Evolutionary conservation across 2,797 vertebrate genomes (phyloP).

Genomic region (Crocidura indochinensis): DNA sequence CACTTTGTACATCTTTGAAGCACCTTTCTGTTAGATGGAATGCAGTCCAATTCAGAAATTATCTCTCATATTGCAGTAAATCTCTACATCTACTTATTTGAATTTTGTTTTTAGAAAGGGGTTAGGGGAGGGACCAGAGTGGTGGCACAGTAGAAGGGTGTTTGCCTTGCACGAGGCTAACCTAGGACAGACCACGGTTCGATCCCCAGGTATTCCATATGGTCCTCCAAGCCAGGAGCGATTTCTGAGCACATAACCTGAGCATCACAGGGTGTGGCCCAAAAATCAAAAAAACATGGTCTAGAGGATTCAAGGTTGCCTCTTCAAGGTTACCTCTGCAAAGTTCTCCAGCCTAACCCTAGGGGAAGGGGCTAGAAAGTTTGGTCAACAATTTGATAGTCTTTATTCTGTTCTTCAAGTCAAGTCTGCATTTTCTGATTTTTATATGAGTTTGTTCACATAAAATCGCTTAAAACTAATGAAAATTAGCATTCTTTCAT

Average conservation of each 20-base stretch:
- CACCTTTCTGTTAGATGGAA: neutral
- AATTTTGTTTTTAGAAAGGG: neutral
- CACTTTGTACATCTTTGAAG: neutral
- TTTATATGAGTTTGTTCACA: neutral
- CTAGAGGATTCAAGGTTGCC: neutral
- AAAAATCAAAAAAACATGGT: too few species aligned
- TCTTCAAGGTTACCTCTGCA: neutral
- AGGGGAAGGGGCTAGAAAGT: neutral
- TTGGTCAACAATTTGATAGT: too few species aligned
- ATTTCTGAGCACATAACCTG: too few species aligned
- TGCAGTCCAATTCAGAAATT: neutral
- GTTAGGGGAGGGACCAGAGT: too few species aligned
- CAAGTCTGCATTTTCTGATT: conserved; percentile 5
- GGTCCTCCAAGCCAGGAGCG: too few species aligned
- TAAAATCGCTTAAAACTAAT: neutral
- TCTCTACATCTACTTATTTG: neutral
- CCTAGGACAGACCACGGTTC: too few species aligned
- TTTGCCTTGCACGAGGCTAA: too few species aligned
- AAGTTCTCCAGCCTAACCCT: neutral
- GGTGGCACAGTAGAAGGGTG: too few species aligned
- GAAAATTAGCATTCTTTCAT: too few species aligned
- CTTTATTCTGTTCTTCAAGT: conserved; percentile 8
- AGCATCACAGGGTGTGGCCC: too few species aligned
- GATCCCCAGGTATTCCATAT: too few species aligned
- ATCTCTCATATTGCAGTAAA: neutral